A percentile compares a stretch with the other conserved stretches of the same genome.
Conservation (phyloP, 2,113 vertebrate species). For the Rhineura floridana region DNA sequence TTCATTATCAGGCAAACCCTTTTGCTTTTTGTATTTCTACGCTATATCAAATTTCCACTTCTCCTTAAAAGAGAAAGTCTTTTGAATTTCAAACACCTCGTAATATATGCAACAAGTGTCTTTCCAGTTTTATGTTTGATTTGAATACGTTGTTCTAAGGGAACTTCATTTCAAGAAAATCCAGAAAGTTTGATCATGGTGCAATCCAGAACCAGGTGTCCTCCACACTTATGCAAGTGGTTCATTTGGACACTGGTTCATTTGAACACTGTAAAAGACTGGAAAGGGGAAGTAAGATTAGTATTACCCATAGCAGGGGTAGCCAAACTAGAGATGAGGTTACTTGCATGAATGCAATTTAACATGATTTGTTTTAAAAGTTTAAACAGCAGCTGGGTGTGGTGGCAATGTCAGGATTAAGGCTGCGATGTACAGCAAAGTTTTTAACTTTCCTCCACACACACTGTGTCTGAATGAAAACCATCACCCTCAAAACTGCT, state of each 20-base stretch:
- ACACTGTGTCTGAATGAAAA: not conserved
- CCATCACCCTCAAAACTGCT: too few species aligned
- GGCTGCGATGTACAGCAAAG: not conserved
- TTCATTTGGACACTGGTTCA: not conserved
- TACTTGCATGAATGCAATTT: not conserved
- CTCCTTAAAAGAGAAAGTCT: conserved; percentile 38
- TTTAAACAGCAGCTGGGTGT: not conserved
- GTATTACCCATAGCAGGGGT: not conserved
- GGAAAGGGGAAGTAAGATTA: too few species aligned
- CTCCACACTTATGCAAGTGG: not conserved
- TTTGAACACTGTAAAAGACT: not conserved
- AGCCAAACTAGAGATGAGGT: not conserved
- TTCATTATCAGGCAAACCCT: conserved; percentile 29
- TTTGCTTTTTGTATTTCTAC: conserved; percentile 39
- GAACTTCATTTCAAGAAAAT: not conserved
- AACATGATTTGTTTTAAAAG: not conserved
- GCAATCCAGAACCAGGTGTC: too few species aligned
- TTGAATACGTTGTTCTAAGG: conserved; percentile 5
- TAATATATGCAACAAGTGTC: conserved; percentile 27
- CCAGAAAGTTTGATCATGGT: not conserved
- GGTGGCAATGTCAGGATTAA: not conserved
- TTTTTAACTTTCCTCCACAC: not conserved
- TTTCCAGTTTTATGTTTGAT: conserved; percentile 27
- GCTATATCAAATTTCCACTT: conserved; percentile 51
- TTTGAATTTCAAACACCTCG: conserved; percentile 29